Base-by-base conservation (phyloP, 1,140 invertebrate genomes). In the Drosophila willistoni region DNA sequence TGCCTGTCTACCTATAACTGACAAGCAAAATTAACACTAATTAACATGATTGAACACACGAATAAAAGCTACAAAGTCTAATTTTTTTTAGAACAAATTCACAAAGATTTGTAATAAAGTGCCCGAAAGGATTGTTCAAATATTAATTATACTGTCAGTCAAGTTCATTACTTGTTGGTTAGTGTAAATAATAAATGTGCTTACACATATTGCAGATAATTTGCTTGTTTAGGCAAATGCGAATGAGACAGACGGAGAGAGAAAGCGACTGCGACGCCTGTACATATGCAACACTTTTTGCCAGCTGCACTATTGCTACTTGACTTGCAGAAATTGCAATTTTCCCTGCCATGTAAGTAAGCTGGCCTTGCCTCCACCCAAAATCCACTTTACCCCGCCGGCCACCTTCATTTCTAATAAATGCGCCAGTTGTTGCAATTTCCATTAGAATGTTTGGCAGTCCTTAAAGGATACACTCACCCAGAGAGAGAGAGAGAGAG, bases 341-440 rank as follows among this genome's bases (percentile, higher is more conserved):
- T 77, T 73, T 68, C 62, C 61, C 64, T 39, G 33, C 56, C 41
- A 22, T 36, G 59, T 56, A 17, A 47, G 42, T 47, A 47, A 47
- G 42, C 7, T 14, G 6, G 17, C 5, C 17, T 19, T 7, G 1
- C 17, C 17, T 1, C 17, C 44, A 17, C 9, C 2, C 47, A n/a
- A 14, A 14, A 13, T 42, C 33, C n/a, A 9, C 60, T 34, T 34
- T 47, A 2, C 1, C 34, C 34, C 0, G 5, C 19, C 51, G 9
- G 34, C 12, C n/a, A 10, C 36, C 7, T 10, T 14, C 47, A 62
- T 56, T 74, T 68, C 68, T 68, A 76, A 83, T 66, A 81, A 68
- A 64, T 68, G 77, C 65, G 64, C 68, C 74, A 81, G 66, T 81
- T 79, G 55, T 42, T 75, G 78, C 82, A 86, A 85, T 78, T 81